These are phyloP conservation scores for Phocoena sinus DNA, from an alignment of 2,113 vertebrate genomes.

Conservation along the genomic window DNA sequence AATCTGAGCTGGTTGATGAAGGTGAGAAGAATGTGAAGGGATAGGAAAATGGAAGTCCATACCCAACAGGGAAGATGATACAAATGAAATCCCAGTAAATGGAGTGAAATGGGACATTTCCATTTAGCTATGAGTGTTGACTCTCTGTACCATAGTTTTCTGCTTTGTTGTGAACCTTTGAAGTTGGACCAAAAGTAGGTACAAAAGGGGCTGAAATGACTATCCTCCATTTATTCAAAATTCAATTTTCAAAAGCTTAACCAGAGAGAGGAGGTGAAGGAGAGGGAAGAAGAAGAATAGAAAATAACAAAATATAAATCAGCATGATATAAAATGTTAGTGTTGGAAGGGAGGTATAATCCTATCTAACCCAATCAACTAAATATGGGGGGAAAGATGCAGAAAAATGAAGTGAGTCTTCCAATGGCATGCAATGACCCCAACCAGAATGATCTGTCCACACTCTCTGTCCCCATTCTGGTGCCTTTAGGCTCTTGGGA, in stretches of 20 bases:
- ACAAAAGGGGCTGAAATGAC: neutral
- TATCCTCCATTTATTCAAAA: neutral
- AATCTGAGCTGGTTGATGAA: neutral
- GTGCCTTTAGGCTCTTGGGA: neutral
- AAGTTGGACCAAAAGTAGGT: neutral
- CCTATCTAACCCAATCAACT: neutral
- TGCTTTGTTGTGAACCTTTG: neutral
- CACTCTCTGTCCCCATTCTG: neutral
- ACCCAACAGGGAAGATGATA: neutral
- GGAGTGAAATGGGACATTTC: neutral
- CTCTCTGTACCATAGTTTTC: neutral
- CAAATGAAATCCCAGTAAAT: neutral
- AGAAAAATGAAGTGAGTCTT: neutral
- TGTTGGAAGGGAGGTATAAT: neutral
- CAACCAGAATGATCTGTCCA: neutral
- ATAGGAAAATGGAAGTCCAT: neutral
- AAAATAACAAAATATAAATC: neutral
- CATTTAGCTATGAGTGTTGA: neutral
- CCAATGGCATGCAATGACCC: neutral
- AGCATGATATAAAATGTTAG: neutral
- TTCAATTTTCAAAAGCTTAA: neutral
- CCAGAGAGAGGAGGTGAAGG: neutral
- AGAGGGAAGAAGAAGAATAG: neutral
- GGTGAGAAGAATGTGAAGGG: neutral
- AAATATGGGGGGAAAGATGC: neutral